Conservation (phyloP, 1,140 invertebrate genomes). For the Trinorchestia longiramus region DNA sequence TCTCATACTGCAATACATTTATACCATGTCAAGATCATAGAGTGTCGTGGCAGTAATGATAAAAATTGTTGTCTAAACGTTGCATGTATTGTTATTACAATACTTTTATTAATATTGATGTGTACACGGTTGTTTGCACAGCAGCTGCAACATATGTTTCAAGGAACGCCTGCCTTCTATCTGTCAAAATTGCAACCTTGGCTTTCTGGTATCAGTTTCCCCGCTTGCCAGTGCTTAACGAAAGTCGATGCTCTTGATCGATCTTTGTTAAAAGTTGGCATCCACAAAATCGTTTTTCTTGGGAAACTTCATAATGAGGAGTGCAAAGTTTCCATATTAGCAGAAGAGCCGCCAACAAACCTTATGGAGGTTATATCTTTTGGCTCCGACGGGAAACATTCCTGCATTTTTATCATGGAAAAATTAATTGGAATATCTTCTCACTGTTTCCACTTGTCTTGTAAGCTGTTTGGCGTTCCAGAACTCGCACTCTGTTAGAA, state of each 20-base stretch:
- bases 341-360: conserved; percentile 29
- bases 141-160: neutral
- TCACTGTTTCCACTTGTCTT: neutral
- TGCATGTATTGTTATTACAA: neutral
- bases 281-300: conserved; percentile 50
- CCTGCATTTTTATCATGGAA: neutral
- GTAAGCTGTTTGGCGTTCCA: neutral
- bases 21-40: too few species aligned
- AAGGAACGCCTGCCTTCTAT: neutral
- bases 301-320: conserved; percentile 43
- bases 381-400: neutral
- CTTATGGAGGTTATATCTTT: conserved; percentile 45
- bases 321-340: conserved; percentile 51
- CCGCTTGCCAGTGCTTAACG: conserved; percentile 21
- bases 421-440: conserved; percentile 4
- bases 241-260: conserved; percentile 36
- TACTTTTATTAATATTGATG: neutral
- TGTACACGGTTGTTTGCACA: neutral
- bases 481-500: neutral
- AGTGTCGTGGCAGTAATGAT: too few species aligned
- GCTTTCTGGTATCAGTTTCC: neutral
- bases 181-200: conserved; percentile 14
- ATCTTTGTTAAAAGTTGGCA: conserved; percentile 12
- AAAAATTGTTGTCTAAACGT: neutral
- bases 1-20: too few species aligned